Conservation (phyloP, 2,113 vertebrate species). For the Thalassoma bifasciatum region DNA sequence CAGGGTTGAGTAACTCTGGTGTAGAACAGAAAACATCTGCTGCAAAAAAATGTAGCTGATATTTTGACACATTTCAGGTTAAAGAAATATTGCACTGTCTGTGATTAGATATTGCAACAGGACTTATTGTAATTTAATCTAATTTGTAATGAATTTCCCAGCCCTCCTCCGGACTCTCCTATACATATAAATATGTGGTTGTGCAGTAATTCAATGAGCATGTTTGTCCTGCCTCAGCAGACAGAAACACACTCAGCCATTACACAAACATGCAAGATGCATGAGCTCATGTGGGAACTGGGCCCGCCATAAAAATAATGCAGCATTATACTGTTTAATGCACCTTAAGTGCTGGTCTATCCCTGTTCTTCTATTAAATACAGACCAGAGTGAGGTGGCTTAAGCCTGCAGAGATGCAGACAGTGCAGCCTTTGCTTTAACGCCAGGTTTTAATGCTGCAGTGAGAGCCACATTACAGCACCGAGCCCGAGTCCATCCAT, state of each 20-base stretch:
- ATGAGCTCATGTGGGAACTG: constrained; percentile 39
- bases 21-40: too few relatives aligned
- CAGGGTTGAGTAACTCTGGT: too few relatives aligned
- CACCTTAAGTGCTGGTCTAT: constrained; percentile 70
- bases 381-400: constrained; percentile 44
- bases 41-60: too few relatives aligned
- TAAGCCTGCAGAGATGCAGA: constrained; percentile 51
- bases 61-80: too few relatives aligned
- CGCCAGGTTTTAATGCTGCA: constrained; percentile 51
- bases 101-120: too few relatives aligned
- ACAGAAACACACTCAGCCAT: constrained; percentile 28
- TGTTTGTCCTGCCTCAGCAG: not conserved
- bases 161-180: too few relatives aligned
- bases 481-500: constrained; percentile 27
- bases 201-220: not conserved
- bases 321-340: constrained; percentile 64
- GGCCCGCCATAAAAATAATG: constrained; percentile 48
- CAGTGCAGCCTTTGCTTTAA: constrained; percentile 46
- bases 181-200: not conserved
- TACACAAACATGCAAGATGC: constrained; percentile 49
- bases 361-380: constrained; percentile 64
- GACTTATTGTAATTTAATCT: too few relatives aligned
- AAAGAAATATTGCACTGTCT: too few relatives aligned
- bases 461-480: constrained; percentile 59
- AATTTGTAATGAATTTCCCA: too few relatives aligned